Evolutionary conservation across 2,888 invertebrate genomes (phyloP), one percentile per base, ranked within the genome.

Genomic region (Trachelus troglodyta): DNA sequence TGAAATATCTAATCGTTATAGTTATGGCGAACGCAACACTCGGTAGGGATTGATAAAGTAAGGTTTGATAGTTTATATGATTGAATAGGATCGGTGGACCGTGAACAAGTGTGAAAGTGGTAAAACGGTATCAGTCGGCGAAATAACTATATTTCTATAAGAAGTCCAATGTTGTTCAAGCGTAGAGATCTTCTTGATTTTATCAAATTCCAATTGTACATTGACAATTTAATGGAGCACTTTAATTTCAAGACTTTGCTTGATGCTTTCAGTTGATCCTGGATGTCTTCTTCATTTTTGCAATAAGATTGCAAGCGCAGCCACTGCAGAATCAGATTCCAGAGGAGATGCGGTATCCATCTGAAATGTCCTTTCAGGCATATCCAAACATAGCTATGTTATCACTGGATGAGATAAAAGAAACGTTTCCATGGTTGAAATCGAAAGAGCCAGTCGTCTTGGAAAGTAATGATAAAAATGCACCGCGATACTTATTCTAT

Each of bases 81-180:
- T 77, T 75, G 68, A 76, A 69, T 56, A 73, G 69, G 75, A 68
- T 75, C 75, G 77, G 69, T 74, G 69, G 40, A 83, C 69, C 80
- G 73, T 35, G 75, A 81, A 79, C 15, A 80, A 78, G 80, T 79
- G 80, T 82, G 78, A 83, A 83, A 83, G 83, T 73, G 74, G 56
- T 77, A 40, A 73, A 74, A 77, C 69, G 33, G 69, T n/a, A 35
- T 81, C 69, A n/a, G 34, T 30, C 23, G 31, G 75, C n/a, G 69
- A 77, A 77, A 34, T 80, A 15, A 2, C 56, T 23, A 9, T 56
- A 56, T 2, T 56, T 56, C 23, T 23, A 23, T 56, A 9, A 2
- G 23, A 23, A 56, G 23, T 56, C 23, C 9, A 56, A 9, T 2
- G 15, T 56, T 23, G 23, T 9, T 56, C 56, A 2, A 56, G 56